Evolutionary conservation across 2,888 invertebrate species (phyloP).

Genomic region (Pheosia gnoma): DNA sequence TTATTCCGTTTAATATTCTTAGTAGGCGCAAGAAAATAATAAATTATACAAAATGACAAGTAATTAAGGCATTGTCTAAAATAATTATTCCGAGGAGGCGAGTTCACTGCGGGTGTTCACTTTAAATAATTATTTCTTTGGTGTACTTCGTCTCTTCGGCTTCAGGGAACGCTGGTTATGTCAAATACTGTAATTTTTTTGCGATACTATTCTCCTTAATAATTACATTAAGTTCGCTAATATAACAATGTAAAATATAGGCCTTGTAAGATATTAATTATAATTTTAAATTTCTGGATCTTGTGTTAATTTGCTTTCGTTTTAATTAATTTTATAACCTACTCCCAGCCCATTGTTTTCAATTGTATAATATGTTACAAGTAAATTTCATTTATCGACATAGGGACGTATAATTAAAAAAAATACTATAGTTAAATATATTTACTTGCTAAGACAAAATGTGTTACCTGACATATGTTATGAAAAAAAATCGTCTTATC

Average conservation of each 20-base stretch:
- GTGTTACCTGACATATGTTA: background rate
- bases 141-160: slow-evolving; percentile 12
- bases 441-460: background rate
- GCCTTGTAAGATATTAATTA: too few species aligned
- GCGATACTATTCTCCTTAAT: too few species aligned
- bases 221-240: too few species aligned
- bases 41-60: slow-evolving; percentile 10
- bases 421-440: too few species aligned
- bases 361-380: too few species aligned
- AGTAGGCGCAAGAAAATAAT: slow-evolving; percentile 11
- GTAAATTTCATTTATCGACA: too few species aligned
- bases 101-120: background rate
- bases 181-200: background rate
- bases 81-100: slow-evolving; percentile 12
- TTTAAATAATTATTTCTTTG: slow-evolving; percentile 18
- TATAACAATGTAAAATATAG: too few species aligned
- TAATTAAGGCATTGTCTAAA: slow-evolving; percentile 11
- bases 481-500: background rate
- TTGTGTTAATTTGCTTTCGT: too few species aligned
- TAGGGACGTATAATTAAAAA: too few species aligned
- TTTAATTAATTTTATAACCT: too few species aligned
- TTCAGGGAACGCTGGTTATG: background rate
- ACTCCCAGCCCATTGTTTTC: too few species aligned
- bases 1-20: background rate
- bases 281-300: too few species aligned